A percentile compares a stretch with the other conserved stretches of the same genome.
Conservation (phyloP, 2,888 invertebrate genomes). For the Archaeoteleia sp. region DNA sequence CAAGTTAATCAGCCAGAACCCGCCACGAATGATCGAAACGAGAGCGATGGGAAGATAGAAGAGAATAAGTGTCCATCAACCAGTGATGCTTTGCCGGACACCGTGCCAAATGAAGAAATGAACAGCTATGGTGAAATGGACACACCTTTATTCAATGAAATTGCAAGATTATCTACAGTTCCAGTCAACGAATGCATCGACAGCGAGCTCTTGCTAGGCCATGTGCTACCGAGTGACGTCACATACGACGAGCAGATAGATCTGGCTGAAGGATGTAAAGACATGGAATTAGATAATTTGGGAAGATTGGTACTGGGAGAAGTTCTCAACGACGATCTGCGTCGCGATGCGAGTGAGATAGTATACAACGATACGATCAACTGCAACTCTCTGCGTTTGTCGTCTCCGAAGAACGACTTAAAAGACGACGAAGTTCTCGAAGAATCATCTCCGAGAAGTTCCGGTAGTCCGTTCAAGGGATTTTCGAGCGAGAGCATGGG, state of each 20-base stretch:
- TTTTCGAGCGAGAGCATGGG: slow-evolving; percentile 49
- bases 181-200: slow-evolving; percentile 22
- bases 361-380: slow-evolving; percentile 48
- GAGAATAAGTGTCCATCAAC: slow-evolving; percentile 12
- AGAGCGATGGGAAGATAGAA: not conserved
- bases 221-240: slow-evolving; percentile 19
- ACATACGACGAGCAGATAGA: slow-evolving; percentile 40
- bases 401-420: slow-evolving; percentile 42
- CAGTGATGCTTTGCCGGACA: slow-evolving; percentile 55
- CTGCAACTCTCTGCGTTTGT: slow-evolving; percentile 43
- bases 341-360: slow-evolving; percentile 35
- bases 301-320: slow-evolving; percentile 16
- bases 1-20: not conserved
- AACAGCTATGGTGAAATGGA: slow-evolving; percentile 41
- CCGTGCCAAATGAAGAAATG: slow-evolving; percentile 53
- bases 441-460: slow-evolving; percentile 37
- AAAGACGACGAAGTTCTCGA: slow-evolving; percentile 44
- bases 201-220: slow-evolving; percentile 17
- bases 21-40: not conserved
- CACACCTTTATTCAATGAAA: slow-evolving; percentile 47
- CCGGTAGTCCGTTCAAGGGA: slow-evolving; percentile 60
- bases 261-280: slow-evolving; percentile 26
- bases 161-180: slow-evolving; percentile 21
- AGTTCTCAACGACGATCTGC: slow-evolving; percentile 33
- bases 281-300: slow-evolving; percentile 32